Evolutionary conservation across 1,140 invertebrate species (phyloP), one percentile per base, ranked within the genome.

Genomic region (Pantala flavescens): DNA sequence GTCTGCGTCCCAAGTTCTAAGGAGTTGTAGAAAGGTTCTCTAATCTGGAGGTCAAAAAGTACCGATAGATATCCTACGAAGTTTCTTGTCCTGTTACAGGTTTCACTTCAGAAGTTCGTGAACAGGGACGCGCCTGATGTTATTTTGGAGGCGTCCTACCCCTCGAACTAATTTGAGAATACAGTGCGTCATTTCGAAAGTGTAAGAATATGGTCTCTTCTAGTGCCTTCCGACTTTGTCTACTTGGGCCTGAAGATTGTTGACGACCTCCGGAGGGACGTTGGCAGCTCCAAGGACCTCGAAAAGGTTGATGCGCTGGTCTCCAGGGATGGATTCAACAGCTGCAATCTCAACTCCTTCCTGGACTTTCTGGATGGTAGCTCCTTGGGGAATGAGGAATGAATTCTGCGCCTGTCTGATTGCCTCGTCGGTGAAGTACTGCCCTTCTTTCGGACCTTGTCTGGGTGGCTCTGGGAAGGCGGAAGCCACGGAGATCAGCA

Each of bases 321-420:
- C 89, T 23, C 90, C 91, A 76, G 91, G 91, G 76, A 93, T 93
- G 43, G 89, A 90, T 81, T 93, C 91, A 79, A 91, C 93, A 0
- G 91, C 91, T 0, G 90, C 91, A 77, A 93, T 81, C 82, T 93
- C 91, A 70, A 93, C 92, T 23, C 91, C 91, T 83, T 93, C 91
- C 83, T 93, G 90, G 0, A 94, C 92, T 80, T 91, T 91, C 79
- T 93, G 91, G 75, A 93, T 94, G 78, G 90, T 87, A n/a, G 92
- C 91, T 79, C 93, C 91, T 80, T 91, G 91, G 7, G 92, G 91
- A 77, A 93, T 93, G 71, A 93, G 85, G 77, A 89, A 89, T 0
- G 91, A 93, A 81, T 89, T 92, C 81, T 93, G 91, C 0, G 91
- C 92, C 82, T 93, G 92, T 74, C 89, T 87, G 79, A 93, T 93